Conservation (phyloP, 2,797 vertebrate species). For the Pangasius larnaudii region DNA sequence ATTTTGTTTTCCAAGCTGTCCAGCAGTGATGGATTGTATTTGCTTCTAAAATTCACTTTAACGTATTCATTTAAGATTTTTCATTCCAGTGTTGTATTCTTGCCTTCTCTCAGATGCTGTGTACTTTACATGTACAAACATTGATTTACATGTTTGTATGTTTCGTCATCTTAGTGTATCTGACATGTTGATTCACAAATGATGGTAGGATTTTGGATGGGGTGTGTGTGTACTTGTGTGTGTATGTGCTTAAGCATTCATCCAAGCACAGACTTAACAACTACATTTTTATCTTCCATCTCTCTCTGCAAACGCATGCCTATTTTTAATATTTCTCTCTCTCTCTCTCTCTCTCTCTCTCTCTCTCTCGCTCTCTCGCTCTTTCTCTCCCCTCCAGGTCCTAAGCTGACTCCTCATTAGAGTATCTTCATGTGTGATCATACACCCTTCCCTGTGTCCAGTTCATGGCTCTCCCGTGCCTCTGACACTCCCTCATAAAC, state of each 20-base stretch:
- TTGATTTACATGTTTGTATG: constrained; percentile 47
- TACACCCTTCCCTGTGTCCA: constrained; percentile 68
- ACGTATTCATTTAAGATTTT: constrained; percentile 18
- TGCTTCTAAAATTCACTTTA: not conserved
- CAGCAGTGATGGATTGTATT: constrained; percentile 30
- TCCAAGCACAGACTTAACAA: constrained; percentile 24
- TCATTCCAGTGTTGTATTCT: constrained; percentile 28
- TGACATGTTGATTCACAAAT: constrained; percentile 46
- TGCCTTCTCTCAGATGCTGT: constrained; percentile 31
- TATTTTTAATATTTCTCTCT: constrained; percentile 11
- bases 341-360: constrained; percentile 10
- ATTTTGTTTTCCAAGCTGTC: not conserved
- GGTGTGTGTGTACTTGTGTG: constrained; percentile 27
- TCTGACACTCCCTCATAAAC: constrained; percentile 53
- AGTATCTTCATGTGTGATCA: constrained; percentile 74
- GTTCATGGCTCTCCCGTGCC: constrained; percentile 75
- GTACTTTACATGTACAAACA: constrained; percentile 7
- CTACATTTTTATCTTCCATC: constrained; percentile 6
- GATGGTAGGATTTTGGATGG: constrained; percentile 20
- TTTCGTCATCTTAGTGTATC: constrained; percentile 43
- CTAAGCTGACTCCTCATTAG: constrained; percentile 70
- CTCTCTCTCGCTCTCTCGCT: constrained; percentile 20
- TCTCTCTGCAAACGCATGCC: constrained; percentile 10
- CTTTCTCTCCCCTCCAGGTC: constrained; percentile 59
- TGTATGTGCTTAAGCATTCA: constrained; percentile 17